Evolutionary conservation across 1,140 invertebrate genomes (phyloP).

Genomic region (Conopomorpha cramerella): DNA sequence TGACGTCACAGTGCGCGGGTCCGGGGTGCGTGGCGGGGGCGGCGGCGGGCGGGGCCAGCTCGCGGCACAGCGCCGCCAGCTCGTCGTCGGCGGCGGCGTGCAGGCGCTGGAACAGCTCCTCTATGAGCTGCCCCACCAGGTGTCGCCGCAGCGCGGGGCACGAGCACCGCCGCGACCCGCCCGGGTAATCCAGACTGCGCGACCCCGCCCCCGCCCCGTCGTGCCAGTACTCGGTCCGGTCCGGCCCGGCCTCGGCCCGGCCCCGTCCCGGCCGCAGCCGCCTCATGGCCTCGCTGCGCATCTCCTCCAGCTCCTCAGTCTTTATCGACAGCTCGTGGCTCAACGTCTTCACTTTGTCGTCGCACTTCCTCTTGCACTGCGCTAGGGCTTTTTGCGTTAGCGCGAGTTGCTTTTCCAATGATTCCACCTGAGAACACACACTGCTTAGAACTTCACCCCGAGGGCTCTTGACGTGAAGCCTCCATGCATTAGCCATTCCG

Average conservation of each 20-base stretch:
- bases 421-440: slow-evolving; percentile 57
- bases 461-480: slow-evolving; percentile 5
- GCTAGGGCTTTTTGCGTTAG: slow-evolving; percentile 44
- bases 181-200: slow-evolving; percentile 48
- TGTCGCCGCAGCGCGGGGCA: slow-evolving; percentile 48
- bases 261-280: slow-evolving; percentile 41
- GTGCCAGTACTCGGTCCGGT: slow-evolving; percentile 42
- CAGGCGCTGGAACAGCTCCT: slow-evolving; percentile 44
- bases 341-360: slow-evolving; percentile 51
- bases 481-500: slow-evolving; percentile 25
- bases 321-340: slow-evolving; percentile 52
- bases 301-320: slow-evolving; percentile 51
- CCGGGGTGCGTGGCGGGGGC: no score
- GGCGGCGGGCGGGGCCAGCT: slow-evolving; percentile 27
- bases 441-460: slow-evolving; percentile 36
- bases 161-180: slow-evolving; percentile 36
- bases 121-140: slow-evolving; percentile 44
- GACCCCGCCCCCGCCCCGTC: slow-evolving; percentile 50
- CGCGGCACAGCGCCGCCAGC: slow-evolving; percentile 30
- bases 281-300: slow-evolving; percentile 44
- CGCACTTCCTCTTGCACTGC: slow-evolving; percentile 49
- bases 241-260: slow-evolving; percentile 38
- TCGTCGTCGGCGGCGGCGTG: slow-evolving; percentile 44
- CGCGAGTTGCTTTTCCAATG: slow-evolving; percentile 56
- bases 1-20: no score